These are phyloP conservation scores for Branchinecta lynchi DNA, from an alignment of 1,140 invertebrate genomes.

Conservation along the genomic window DNA sequence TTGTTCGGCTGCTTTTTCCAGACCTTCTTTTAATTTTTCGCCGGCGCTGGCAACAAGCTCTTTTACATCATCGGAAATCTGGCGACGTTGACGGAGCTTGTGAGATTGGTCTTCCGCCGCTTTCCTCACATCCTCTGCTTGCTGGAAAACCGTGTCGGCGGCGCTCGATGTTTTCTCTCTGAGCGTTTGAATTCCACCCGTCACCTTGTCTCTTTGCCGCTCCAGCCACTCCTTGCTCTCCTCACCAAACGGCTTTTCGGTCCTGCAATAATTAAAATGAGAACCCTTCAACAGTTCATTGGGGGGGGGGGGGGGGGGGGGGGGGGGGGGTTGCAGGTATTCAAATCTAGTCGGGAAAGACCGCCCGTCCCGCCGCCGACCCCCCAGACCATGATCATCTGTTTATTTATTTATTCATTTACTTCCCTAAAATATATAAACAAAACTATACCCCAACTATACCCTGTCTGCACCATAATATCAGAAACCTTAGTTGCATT, in stretches of 20 bases:
- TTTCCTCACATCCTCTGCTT: background rate
- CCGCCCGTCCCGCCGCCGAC: too few species aligned
- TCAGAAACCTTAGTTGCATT: too few species aligned
- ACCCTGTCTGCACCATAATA: too few species aligned
- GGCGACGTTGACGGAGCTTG: background rate
- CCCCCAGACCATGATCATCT: too few species aligned
- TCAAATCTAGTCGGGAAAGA: too few species aligned
- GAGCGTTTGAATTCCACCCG: background rate
- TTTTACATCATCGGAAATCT: background rate
- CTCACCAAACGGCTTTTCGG: background rate
- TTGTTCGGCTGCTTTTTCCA: background rate
- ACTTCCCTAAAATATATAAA: too few species aligned
- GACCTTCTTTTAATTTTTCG: background rate
- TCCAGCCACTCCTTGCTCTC: background rate
- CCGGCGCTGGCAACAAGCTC: background rate
- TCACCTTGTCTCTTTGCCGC: background rate
- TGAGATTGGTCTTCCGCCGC: background rate
- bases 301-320: too few species aligned
- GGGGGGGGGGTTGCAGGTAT: too few species aligned
- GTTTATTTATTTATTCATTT: too few species aligned
- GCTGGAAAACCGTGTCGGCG: background rate
- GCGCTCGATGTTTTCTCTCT: background rate
- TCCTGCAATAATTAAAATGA: background rate
- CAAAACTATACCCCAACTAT: too few species aligned
- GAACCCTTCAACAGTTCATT: too few species aligned